Conservation (phyloP, 2,797 vertebrate species). For the Chloroceryle inda region DNA sequence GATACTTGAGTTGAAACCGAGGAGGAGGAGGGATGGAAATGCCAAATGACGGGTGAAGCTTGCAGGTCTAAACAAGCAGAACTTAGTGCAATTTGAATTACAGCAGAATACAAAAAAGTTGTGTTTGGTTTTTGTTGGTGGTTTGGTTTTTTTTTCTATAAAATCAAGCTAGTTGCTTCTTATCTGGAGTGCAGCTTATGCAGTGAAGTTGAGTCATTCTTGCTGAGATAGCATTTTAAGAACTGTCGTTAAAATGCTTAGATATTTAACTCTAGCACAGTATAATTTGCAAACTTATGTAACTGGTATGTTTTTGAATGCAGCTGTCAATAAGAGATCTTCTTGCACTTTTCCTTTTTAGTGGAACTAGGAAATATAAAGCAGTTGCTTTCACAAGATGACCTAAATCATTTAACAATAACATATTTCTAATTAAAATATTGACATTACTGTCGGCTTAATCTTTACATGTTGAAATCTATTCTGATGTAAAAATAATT, state of each 20-base stretch:
- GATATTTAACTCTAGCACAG: slow-evolving; percentile 63
- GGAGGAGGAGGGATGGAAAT: slow-evolving; percentile 14
- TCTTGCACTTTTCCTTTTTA: slow-evolving; percentile 30
- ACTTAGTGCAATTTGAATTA: slow-evolving; percentile 24
- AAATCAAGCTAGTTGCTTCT: slow-evolving; percentile 40
- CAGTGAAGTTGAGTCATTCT: slow-evolving; percentile 62
- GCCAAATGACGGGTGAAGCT: slow-evolving; percentile 19
- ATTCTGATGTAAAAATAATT: background rate
- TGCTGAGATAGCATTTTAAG: slow-evolving; percentile 68
- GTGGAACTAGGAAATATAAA: background rate
- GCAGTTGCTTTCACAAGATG: slow-evolving; percentile 17
- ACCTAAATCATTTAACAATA: slow-evolving; percentile 23
- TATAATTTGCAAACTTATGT: slow-evolving; percentile 71
- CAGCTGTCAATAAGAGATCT: slow-evolving; percentile 70
- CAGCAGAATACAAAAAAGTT: slow-evolving; percentile 11
- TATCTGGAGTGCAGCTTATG: slow-evolving; percentile 39
- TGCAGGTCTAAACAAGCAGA: slow-evolving; percentile 65
- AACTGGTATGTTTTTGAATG: slow-evolving; percentile 69
- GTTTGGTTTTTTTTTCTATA: background rate
- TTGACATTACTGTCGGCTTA: background rate
- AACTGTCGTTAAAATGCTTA: slow-evolving; percentile 55
- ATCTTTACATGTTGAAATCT: background rate
- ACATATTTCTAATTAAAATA: background rate
- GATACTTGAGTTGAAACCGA: background rate
- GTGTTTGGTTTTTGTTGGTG: too few relatives aligned